phyloP scores from a whole-genome alignment of 2,113 vertebrate species.

The Phrynosoma platyrhinos region DNA sequence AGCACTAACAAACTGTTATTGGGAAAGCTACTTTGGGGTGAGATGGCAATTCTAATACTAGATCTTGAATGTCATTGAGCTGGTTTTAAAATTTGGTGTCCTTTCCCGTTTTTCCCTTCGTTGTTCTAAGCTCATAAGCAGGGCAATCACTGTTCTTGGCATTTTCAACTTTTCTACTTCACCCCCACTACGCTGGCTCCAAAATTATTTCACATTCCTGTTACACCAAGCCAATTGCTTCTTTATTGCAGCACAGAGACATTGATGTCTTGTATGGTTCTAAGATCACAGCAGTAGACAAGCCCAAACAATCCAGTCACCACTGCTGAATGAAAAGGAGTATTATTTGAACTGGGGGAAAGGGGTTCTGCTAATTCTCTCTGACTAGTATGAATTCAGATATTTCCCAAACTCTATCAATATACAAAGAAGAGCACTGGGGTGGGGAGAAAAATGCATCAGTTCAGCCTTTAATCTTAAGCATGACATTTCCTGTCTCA shows the following conservation, averaged over 20 bases:
- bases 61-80: neutral
- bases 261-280: conserved; percentile 40
- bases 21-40: neutral
- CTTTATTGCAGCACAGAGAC: conserved; percentile 45
- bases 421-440: neutral
- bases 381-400: conserved; percentile 53
- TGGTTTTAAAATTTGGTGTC: neutral
- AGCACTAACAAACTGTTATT: neutral
- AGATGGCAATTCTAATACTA: neutral
- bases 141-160: neutral
- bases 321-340: conserved; percentile 41
- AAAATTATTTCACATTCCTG: conserved; percentile 8
- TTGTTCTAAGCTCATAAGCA: neutral
- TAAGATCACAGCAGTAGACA: conserved; percentile 36
- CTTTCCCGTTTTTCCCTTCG: neutral
- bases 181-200: neutral
- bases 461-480: conserved; percentile 62
- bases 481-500: conserved; percentile 52
- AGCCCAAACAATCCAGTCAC: conserved; percentile 28
- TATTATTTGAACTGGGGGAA: conserved; percentile 41
- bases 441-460: conserved; percentile 36
- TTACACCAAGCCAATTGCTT: neutral
- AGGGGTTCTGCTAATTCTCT: conserved; percentile 48
- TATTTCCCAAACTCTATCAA: conserved; percentile 26
- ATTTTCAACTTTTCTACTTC: neutral